Conservation (phyloP, 2,888 invertebrate species). For the Horisme vitalbata region DNA sequence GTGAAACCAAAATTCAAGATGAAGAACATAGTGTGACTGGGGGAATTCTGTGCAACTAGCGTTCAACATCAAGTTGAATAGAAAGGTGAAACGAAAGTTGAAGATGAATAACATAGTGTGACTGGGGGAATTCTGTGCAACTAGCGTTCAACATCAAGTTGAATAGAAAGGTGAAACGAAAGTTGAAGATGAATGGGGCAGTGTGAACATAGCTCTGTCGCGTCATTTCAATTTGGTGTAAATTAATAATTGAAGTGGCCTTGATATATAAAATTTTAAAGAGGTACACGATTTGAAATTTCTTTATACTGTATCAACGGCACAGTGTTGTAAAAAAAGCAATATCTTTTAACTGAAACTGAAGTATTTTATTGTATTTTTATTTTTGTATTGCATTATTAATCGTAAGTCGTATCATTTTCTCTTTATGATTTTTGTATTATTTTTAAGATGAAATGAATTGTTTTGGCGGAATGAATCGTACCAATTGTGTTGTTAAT, state of each 20-base stretch:
- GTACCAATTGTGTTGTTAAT: constrained; percentile 39
- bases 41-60: too few relatives aligned
- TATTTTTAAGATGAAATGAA: constrained; percentile 47
- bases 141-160: too few relatives aligned
- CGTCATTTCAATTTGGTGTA: background rate
- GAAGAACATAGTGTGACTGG: too few relatives aligned
- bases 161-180: too few relatives aligned
- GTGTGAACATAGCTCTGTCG: too few relatives aligned
- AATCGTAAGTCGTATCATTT: constrained; percentile 32
- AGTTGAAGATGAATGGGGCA: too few relatives aligned
- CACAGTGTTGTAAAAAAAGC: constrained; percentile 3
- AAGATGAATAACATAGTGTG: too few relatives aligned
- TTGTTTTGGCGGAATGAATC: constrained; percentile 40
- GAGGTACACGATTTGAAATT: background rate
- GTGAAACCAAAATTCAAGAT: too few relatives aligned
- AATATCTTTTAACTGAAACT: constrained; percentile 3
- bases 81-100: too few relatives aligned
- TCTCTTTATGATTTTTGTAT: constrained; percentile 37
- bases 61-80: too few relatives aligned
- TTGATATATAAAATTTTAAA: constrained; percentile 38
- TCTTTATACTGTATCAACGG: background rate
- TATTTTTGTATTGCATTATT: constrained; percentile 28
- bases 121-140: too few relatives aligned
- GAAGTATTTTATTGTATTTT: constrained; percentile 22
- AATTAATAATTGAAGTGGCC: constrained; percentile 42